Evolutionary conservation across 2,888 invertebrate species (phyloP), one percentile per base, ranked within the genome.

Genomic region (Pocota personata): DNA sequence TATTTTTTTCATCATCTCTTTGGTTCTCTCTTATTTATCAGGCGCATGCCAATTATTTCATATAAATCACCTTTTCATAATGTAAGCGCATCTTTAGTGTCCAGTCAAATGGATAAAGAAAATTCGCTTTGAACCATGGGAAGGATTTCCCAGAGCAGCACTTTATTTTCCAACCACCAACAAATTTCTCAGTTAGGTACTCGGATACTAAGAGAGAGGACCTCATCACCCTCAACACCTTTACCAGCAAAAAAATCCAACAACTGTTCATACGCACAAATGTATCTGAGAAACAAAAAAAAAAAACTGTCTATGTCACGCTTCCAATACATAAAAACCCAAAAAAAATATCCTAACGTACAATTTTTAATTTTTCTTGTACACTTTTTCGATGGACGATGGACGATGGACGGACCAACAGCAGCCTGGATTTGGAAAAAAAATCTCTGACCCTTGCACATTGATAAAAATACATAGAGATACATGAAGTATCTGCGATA

Each of bases 31-130:
- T 52, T 55, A 50, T 24, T 64, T 40, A 55, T 93, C 92, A 89
- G 88, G 82, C 88, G 83, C 88, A 89, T 87, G 88, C 88, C 88
- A 89, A 88, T 82, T 88, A 83, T 82, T 82, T 72, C 75, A 40
- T 83, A 87, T 73, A 87, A 87, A 87, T 87, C 73, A 82, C 82
- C 71, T 69, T 87, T 71, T 60, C 62, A 75, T 57, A 66, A 52
- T 37, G 46, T 19, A 40, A 67, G 30, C 32, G 62, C 24, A 50
- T 67, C 60, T 67, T 52, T 35, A 48, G 55, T 75, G 73, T 69
- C 75, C 72, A 71, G 69, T 82, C 71, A 82, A 72, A 86, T 80
- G 60, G 60, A 80, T 80, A 84, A 62, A 52, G 16, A 40, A 16
- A 24, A 40, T n/a, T 37, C 43, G 52, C 43, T 58, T 66, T 58